A percentile compares a stretch with the other conserved stretches of the same genome.
These are phyloP conservation scores for Nesoenas mayeri DNA, from an alignment of 2,113 vertebrate genomes.

Conservation along the genomic window DNA sequence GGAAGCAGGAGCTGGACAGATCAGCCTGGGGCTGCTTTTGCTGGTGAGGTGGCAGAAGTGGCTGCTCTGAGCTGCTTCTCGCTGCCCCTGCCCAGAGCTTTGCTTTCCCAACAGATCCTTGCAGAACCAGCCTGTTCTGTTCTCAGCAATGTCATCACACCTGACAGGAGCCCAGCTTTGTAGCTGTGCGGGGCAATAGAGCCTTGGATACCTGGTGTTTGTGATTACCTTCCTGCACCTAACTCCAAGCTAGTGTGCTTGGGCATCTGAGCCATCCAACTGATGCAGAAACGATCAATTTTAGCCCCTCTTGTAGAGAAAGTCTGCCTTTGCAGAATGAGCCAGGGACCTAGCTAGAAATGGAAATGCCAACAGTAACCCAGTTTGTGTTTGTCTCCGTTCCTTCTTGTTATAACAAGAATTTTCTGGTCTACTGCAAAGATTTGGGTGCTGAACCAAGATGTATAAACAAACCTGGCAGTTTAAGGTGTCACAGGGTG, in stretches of 20 bases:
- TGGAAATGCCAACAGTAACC: neutral
- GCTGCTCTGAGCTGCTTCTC: neutral
- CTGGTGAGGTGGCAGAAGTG: neutral
- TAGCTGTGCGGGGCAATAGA: neutral
- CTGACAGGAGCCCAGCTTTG: neutral
- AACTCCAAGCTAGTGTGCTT: neutral
- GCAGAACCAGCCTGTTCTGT: constrained; percentile 41
- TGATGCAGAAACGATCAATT: neutral
- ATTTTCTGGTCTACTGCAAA: constrained; percentile 10
- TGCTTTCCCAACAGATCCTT: constrained; percentile 12
- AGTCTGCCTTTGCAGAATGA: neutral
- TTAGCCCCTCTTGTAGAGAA: neutral
- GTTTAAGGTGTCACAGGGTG: neutral
- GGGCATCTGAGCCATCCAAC: neutral
- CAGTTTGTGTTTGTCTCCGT: neutral
- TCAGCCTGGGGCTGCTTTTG: neutral
- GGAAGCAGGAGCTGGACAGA: neutral
- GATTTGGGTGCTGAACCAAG: constrained; percentile 17
- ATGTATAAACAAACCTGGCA: neutral
- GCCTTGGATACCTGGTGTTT: neutral
- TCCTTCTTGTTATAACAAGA: neutral
- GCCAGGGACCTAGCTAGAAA: neutral
- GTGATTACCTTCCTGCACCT: neutral
- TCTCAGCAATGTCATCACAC: neutral
- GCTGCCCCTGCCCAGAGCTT: neutral